Evolutionary conservation across 2,888 invertebrate species (phyloP).

Genomic region (Agriopis aurantiaria): DNA sequence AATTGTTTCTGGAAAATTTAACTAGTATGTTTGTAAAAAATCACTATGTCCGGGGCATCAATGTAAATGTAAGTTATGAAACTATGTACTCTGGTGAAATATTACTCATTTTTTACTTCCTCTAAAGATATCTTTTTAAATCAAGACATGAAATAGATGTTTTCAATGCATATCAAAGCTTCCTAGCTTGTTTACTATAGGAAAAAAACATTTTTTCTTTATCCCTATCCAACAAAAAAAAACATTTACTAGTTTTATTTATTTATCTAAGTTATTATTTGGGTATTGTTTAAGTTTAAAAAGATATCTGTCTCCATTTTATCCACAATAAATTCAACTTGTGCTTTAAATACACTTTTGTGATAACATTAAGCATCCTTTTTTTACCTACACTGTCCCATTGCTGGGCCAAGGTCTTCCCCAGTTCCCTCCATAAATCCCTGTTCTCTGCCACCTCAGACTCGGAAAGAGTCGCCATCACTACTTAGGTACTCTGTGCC

Average conservation of each 20-base stretch:
- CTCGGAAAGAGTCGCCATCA: no score
- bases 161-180: not conserved
- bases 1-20: no score
- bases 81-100: conserved; percentile 7
- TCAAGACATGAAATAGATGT: not conserved
- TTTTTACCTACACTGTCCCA: no score
- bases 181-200: not conserved
- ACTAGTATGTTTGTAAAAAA: no score
- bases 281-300: not conserved
- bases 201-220: not conserved
- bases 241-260: not conserved
- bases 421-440: no score
- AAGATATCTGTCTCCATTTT: conserved; percentile 23
- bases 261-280: not conserved
- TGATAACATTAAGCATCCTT: conserved; percentile 25
- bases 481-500: no score
- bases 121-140: conserved; percentile 5
- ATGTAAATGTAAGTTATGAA: conserved; percentile 48
- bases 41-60: no score
- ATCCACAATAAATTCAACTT: conserved; percentile 13
- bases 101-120: conserved; percentile 5
- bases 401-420: no score
- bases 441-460: no score
- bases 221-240: not conserved
- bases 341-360: conserved; percentile 30